Evolutionary conservation across 2,888 invertebrate genomes (phyloP), one percentile per base, ranked within the genome.

Genomic region (Venustoraphidia nigricollis): DNA sequence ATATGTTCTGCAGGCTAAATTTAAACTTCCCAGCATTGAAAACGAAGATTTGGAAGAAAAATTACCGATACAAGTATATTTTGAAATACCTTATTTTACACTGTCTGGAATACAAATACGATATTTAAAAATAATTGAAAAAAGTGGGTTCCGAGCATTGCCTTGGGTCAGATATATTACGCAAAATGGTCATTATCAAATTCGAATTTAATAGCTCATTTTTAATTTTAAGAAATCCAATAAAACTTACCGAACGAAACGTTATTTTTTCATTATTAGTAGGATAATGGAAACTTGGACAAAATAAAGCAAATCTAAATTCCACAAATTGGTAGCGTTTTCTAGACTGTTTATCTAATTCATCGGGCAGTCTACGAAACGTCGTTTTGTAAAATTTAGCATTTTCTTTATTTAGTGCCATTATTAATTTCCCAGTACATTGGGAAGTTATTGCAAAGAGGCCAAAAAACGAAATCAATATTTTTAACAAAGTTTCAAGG

Each of bases 131-230:
- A 95, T 94, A 57, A 94, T 95, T 60, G 94, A 94, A 63, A 94
- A 95, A 69, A 92, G 91, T 65, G 94, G 94, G 1, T 95, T 95
- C 64, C 94, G 94, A 66, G 94, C 94, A 1, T 63, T 95, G 52
- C 94, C 94, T 0, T 94, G 94, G 94, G 94, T 94, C 8, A 73
- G 94, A 6, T 95, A 94, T 64, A 94, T 94, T 54, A 95, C 94
- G 36, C 93, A 94, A 64, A 94, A 94, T 63, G 94, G 94, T 46
- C 93, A 95, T 66, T 95, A 94, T 63, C 93, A 94, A 62, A 69
- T 95, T 55, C 76, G 94, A 66, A 94, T 88, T 34, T 10, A 43
- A 34, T 43, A 43, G 17, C 4, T 43, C 2, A 27, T 27, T 27
- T 11, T 13, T 38, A n/a, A 3, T 38, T 8, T 38, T 38, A 13